phyloP scores from a whole-genome alignment of 2,888 invertebrate species.

The Tanypteryx hageni region DNA sequence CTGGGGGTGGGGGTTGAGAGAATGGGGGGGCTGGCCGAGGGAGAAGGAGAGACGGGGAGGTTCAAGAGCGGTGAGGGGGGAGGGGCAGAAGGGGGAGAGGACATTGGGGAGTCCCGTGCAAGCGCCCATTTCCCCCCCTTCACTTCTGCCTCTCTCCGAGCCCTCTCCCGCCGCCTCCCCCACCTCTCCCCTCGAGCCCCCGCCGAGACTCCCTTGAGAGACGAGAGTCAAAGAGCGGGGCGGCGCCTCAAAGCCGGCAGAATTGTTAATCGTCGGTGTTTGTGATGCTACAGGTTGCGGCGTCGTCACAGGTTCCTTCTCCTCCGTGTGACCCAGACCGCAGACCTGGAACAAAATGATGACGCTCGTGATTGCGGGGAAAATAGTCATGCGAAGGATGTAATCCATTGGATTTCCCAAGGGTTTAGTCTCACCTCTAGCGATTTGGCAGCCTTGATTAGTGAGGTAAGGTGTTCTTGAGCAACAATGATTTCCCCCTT shows the following conservation, averaged over 20 bases:
- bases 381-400: background rate
- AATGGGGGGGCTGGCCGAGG: slow-evolving; percentile 74
- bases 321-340: slow-evolving; percentile 82
- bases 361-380: background rate
- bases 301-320: slow-evolving; percentile 74
- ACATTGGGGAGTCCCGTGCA: slow-evolving; percentile 36
- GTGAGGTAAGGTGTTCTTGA: slow-evolving; percentile 88
- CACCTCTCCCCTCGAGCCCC: slow-evolving; percentile 72
- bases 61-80: slow-evolving; percentile 70
- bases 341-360: slow-evolving; percentile 77
- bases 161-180: slow-evolving; percentile 73
- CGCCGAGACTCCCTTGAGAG: slow-evolving; percentile 69
- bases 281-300: slow-evolving; percentile 71
- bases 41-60: slow-evolving; percentile 72
- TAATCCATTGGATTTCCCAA: background rate
- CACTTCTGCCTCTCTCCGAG: slow-evolving; percentile 72
- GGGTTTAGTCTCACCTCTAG: slow-evolving; percentile 78
- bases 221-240: slow-evolving; percentile 75
- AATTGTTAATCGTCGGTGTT: slow-evolving; percentile 56
- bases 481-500: slow-evolving; percentile 93
- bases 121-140: slow-evolving; percentile 38
- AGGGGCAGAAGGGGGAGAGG: slow-evolving; percentile 67
- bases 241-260: slow-evolving; percentile 75
- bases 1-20: slow-evolving; percentile 51
- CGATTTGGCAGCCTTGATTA: slow-evolving; percentile 92